A percentile compares a stretch with the other conserved stretches of the same genome.
phyloP scores from a whole-genome alignment of 2,888 invertebrate genomes.

The Cerastoderma edule region DNA sequence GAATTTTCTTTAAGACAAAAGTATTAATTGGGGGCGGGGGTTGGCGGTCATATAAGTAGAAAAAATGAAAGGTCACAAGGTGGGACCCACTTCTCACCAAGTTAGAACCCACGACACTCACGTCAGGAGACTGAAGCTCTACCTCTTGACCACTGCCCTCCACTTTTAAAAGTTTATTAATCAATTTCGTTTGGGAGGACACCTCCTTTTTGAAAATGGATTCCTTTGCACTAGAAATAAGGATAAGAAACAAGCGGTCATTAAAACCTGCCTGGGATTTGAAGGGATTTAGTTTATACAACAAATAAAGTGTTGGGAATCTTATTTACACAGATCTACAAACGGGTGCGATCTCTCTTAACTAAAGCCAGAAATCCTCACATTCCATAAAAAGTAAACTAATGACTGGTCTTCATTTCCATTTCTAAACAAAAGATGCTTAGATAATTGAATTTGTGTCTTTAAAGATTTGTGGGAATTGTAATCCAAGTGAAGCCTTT shows the following conservation, averaged over 20 bases:
- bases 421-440: conserved; percentile 55
- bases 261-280: conserved; percentile 26
- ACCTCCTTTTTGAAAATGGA: too few relatives aligned
- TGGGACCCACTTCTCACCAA: too few relatives aligned
- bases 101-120: too few relatives aligned
- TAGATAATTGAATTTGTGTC: conserved; percentile 52
- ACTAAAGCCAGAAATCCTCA: conserved; percentile 8
- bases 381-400: conserved; percentile 8
- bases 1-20: too few relatives aligned
- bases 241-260: conserved; percentile 23
- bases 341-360: conserved; percentile 17
- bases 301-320: conserved; percentile 45
- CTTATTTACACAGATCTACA: conserved; percentile 40
- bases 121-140: too few relatives aligned
- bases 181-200: too few relatives aligned
- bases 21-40: too few relatives aligned
- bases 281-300: conserved; percentile 36
- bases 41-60: too few relatives aligned
- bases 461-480: conserved; percentile 28
- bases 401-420: conserved; percentile 23
- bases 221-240: too few relatives aligned
- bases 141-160: too few relatives aligned
- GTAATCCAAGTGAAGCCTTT: conserved; percentile 9
- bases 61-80: too few relatives aligned
- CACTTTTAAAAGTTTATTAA: too few relatives aligned